A percentile compares a stretch with the other conserved stretches of the same genome.
These are phyloP conservation scores for Drosophila nigromelanica DNA, from an alignment of 1,140 invertebrate genomes.

Conservation along the genomic window DNA sequence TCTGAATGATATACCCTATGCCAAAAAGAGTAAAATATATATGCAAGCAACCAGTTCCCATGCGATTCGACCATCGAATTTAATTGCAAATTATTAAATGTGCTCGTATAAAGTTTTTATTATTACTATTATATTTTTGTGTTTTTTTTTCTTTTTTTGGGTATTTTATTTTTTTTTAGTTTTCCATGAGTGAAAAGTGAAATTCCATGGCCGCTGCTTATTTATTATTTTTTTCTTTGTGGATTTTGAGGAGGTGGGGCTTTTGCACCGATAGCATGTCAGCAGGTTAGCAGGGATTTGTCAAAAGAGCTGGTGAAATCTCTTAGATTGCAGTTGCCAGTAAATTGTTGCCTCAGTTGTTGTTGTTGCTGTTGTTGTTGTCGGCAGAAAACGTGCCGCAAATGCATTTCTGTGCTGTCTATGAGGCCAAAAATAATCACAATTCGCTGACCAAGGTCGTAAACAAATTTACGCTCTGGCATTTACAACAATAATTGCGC, in stretches of 20 bases:
- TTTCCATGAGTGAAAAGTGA: constrained; percentile 74
- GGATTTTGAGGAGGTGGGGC: constrained; percentile 18
- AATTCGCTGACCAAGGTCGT: constrained; percentile 43
- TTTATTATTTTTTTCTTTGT: not conserved
- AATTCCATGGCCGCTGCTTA: constrained; percentile 47
- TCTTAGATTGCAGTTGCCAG: constrained; percentile 19
- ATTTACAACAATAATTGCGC: constrained; percentile 33
- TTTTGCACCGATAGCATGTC: constrained; percentile 57
- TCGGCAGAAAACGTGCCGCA: constrained; percentile 38
- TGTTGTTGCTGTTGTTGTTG: constrained; percentile 1
- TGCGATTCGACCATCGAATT: constrained; percentile 38
- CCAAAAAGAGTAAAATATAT: not conserved
- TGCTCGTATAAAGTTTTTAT: constrained; percentile 46
- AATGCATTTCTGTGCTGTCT: constrained; percentile 22
- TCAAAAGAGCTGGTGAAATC: constrained; percentile 60
- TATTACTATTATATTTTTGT: constrained; percentile 48
- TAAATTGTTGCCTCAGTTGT: not conserved
- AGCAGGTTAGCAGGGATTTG: constrained; percentile 79
- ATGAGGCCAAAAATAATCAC: constrained; percentile 30
- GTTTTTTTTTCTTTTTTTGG: constrained; percentile 29
- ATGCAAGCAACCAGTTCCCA: constrained; percentile 49
- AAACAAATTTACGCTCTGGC: constrained; percentile 37
- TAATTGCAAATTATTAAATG: constrained; percentile 71
- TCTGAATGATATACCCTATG: constrained; percentile 1
- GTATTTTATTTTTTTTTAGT: constrained; percentile 35